Base-by-base conservation (phyloP, 2,888 invertebrate species). In the Stenodera caucasica region DNA sequence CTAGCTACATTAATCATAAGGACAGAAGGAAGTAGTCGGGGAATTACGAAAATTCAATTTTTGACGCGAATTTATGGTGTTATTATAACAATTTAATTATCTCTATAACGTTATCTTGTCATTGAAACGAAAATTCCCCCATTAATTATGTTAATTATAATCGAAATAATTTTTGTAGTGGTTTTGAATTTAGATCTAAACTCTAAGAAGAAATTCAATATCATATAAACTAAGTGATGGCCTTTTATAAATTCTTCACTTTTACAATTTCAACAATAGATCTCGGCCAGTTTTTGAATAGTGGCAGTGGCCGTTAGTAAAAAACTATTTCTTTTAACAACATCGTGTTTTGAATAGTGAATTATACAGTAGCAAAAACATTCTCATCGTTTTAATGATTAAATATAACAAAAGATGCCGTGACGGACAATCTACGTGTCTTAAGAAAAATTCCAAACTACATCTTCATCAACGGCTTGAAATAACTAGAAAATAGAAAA, bases 1-100 rank as follows among this genome's bases (percentile, higher is more conserved):
- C 63, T 70, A 62, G 64, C 67, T 67, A 66, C 72, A 72, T 72
- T 71, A 71, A 71, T 71, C 71, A 71, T 70, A 61, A 64, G 52
- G 53, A 57, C 57, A 51, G 56, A 58, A 58, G 62, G 62, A 62
- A 62, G 62, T 59, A 40, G 53, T 55, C 58, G 53, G 40, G 60
- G n/a, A 58, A 63, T 63, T 60, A 57, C 57, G 32, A 55, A 63
- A 57, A 60, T 60, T 60, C 63, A 60, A 60, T 63, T 63, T 60
- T 60, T 64, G 62, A 59, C 59, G 55, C 54, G 56, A 64, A 67
- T 67, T 67, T 65, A 67, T 65, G 63, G 57, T 37, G 45, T 63
- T 67, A 65, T 65, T 67, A 65, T 65, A 57, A 61, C 60, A 55
- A 52, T 60, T 67, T 65, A 67, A 65, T 65, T 67, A 64, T 64